A percentile compares a stretch with the other conserved stretches of the same genome.
Evolutionary conservation across 2,113 vertebrate genomes (phyloP).

Genomic region (Oncorhynchus kisutch): DNA sequence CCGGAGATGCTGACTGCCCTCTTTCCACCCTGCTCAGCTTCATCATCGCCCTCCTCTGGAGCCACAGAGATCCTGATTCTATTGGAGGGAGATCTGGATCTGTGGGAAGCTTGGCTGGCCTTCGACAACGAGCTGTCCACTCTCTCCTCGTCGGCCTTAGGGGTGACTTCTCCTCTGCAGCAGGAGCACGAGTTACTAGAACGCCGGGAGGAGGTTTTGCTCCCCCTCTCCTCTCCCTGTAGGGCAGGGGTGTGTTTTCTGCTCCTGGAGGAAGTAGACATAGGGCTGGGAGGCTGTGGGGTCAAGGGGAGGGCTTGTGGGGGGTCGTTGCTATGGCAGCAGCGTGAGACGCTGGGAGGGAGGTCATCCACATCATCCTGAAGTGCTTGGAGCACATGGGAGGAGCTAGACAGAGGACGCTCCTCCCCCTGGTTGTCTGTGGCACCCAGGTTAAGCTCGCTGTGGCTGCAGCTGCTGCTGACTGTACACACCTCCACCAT

Average conservation of each 20-base stretch:
- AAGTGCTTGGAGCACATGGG: slow-evolving; percentile 58
- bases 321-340: slow-evolving; percentile 21
- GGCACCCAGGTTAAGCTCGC: slow-evolving; percentile 51
- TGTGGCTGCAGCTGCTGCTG: slow-evolving; percentile 61
- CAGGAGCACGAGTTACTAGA: slow-evolving; percentile 23
- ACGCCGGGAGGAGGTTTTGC: slow-evolving; percentile 28
- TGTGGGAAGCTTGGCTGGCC: slow-evolving; percentile 33
- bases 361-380: slow-evolving; percentile 60
- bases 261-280: slow-evolving; percentile 24
- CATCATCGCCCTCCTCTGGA: slow-evolving; percentile 25
- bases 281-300: background rate
- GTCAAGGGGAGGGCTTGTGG: background rate
- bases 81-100: slow-evolving; percentile 18
- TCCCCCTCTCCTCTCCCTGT: slow-evolving; percentile 17
- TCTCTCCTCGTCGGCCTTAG: slow-evolving; percentile 22
- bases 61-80: background rate
- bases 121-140: slow-evolving; percentile 78
- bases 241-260: slow-evolving; percentile 3
- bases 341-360: slow-evolving; percentile 54
- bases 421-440: slow-evolving; percentile 27
- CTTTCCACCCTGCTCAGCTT: slow-evolving; percentile 26
- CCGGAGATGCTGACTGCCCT: slow-evolving; percentile 42
- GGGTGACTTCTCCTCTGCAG: slow-evolving; percentile 28
- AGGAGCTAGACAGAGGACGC: slow-evolving; percentile 56
- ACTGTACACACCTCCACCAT: slow-evolving; percentile 59